Evolutionary conservation across 1,140 invertebrate genomes (phyloP), one percentile per base, ranked within the genome.

Genomic region (Aculops lycopersici): DNA sequence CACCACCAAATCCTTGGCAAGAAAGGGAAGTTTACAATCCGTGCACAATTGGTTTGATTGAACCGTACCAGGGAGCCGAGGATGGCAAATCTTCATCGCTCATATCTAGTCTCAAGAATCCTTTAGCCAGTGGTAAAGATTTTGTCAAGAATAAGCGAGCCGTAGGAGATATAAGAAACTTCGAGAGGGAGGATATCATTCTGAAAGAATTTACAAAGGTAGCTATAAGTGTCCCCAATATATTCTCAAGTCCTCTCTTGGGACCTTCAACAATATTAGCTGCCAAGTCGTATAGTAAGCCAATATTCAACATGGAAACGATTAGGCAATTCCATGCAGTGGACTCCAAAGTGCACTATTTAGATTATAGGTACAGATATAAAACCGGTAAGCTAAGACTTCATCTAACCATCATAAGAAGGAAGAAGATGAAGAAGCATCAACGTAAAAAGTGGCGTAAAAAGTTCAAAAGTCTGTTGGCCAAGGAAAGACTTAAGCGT

Each of bases 41-140:
- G 39, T 66, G 61, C 47, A 79, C 77, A 8, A 67, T 69, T 24
- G 58, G 53, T 20, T 61, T 80, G 18, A 73, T 88, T 55, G 83
- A 92, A 50, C 55, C 71, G 0, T 94, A 84, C 53, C 64, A 88
- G 1, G 81, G 80, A n/a, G 81, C 81, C 19, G 83, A 94, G 60
- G 83, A 81, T 20, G 83, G 92, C 60, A 84, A 83, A 14, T 83
- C 80, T 61, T 67, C 72, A 12, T 84, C 81, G 0, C 46, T 69
- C 0, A 61, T 86, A 4, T 69, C 70, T 12, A 44, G 15, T n/a
- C 13, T 36, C 12, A 38, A 36, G 31, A 36, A 35, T 17, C n/a
- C 20, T n/a, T 17, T 13, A 20, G n/a, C n/a, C n/a, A n/a, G n/a
- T n/a, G 15, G 16, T 8, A 41, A 37, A 17, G 12, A 15, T n/a